Conservation (phyloP, 1,140 invertebrate species). For the Conus betulinus region DNA sequence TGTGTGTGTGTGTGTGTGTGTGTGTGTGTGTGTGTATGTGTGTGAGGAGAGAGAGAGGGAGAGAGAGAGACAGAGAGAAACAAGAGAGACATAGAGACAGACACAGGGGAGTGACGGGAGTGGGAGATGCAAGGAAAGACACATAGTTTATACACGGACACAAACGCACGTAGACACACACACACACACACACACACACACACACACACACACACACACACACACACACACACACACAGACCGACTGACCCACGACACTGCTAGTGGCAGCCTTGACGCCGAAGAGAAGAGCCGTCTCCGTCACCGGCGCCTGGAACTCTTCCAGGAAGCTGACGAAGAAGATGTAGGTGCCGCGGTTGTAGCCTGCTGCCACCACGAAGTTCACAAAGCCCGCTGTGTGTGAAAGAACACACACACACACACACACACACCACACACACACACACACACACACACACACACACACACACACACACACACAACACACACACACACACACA, state of each 20-base stretch:
- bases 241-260: slow-evolving; percentile 27
- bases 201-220: no score
- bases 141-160: no score
- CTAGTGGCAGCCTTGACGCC: slow-evolving; percentile 19
- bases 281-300: slow-evolving; percentile 30
- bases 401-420: background rate
- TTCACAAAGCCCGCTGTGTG: slow-evolving; percentile 26
- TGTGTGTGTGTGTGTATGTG: no score
- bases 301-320: slow-evolving; percentile 28
- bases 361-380: slow-evolving; percentile 24
- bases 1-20: no score
- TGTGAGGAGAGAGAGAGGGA: no score
- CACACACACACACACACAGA: no score
- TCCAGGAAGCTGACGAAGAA: slow-evolving; percentile 34
- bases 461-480: slow-evolving; percentile 8
- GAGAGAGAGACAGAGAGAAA: no score
- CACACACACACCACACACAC: slow-evolving; percentile 8
- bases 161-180: no score
- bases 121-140: no score
- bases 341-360: slow-evolving; percentile 25
- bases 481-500: background rate
- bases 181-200: no score
- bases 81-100: no score
- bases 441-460: slow-evolving; percentile 3
- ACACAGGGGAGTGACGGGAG: no score